These are phyloP conservation scores for Microcaecilia unicolor DNA, from an alignment of 2,797 vertebrate species.

Conservation along the genomic window DNA sequence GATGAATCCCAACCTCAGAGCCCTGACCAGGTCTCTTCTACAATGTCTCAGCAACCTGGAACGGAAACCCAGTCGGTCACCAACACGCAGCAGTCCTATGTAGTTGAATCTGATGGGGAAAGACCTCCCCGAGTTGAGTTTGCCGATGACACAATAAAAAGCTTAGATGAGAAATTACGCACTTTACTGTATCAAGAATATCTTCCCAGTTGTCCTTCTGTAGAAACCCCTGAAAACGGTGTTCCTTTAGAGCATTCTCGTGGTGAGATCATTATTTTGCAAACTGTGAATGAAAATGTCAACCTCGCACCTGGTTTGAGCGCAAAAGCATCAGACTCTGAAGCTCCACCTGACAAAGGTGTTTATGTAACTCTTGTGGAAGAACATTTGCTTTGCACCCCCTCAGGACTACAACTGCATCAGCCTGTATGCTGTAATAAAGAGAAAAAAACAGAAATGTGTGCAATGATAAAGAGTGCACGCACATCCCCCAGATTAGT, in stretches of 20 bases:
- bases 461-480: too few species aligned
- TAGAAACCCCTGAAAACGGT: slow-evolving; percentile 41
- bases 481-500: too few species aligned
- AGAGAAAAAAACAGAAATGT: too few species aligned
- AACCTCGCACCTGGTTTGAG: background rate
- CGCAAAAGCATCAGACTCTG: too few species aligned
- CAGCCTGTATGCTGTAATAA: too few species aligned
- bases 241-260: slow-evolving; percentile 25
- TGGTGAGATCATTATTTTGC: slow-evolving; percentile 26
- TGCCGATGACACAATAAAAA: slow-evolving; percentile 91
- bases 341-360: too few species aligned
- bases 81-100: slow-evolving; percentile 47
- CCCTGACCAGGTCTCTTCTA: slow-evolving; percentile 18
- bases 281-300: slow-evolving; percentile 10
- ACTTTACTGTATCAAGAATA: slow-evolving; percentile 81
- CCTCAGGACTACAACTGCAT: too few species aligned
- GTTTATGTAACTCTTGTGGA: too few species aligned
- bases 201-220: slow-evolving; percentile 42
- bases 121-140: slow-evolving; percentile 78
- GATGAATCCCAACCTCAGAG: slow-evolving; percentile 28
- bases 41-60: slow-evolving; percentile 13
- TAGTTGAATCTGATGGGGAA: slow-evolving; percentile 78
- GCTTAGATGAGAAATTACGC: slow-evolving; percentile 86
- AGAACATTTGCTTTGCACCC: too few species aligned
- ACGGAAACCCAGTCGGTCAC: slow-evolving; percentile 13